A percentile compares a stretch with the other conserved stretches of the same genome.
Evolutionary conservation across 2,797 vertebrate species (phyloP).

Genomic region (Acanthurus lineatus): DNA sequence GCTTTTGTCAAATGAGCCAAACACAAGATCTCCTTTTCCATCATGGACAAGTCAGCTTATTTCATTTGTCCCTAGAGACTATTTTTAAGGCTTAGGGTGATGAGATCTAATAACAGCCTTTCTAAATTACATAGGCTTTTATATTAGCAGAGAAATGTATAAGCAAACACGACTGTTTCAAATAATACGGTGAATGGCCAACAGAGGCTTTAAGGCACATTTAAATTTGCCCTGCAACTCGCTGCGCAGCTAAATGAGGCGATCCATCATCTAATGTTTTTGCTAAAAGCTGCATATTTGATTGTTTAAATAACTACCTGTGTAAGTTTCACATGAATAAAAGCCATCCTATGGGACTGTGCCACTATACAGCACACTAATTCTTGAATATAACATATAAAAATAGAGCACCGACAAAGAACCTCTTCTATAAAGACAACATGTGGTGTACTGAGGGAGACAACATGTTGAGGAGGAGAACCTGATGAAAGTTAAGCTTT

Average conservation of each 20-base stretch:
- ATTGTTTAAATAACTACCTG: constrained; percentile 48
- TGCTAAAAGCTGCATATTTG: constrained; percentile 51
- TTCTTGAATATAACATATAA: background rate
- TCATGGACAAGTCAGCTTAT: background rate
- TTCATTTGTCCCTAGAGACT: background rate
- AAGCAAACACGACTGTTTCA: constrained; percentile 32
- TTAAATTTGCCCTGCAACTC: constrained; percentile 25
- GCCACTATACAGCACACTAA: background rate
- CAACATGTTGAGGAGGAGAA: constrained; percentile 44
- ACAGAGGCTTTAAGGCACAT: constrained; percentile 33
- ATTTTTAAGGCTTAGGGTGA: constrained; percentile 1
- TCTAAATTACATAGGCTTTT: constrained; percentile 16
- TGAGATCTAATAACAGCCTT: constrained; percentile 5
- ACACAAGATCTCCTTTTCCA: constrained; percentile 3
- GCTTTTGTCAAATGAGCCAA: constrained; percentile 33
- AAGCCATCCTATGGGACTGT: constrained; percentile 3
- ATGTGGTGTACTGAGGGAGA: constrained; percentile 49
- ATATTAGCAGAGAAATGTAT: constrained; percentile 17
- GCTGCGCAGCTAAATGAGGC: constrained; percentile 49
- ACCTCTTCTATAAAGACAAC: background rate
- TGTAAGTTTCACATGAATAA: constrained; percentile 40
- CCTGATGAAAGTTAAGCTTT: constrained; percentile 73
- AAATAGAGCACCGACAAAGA: background rate
- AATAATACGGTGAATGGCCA: constrained; percentile 33
- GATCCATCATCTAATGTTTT: constrained; percentile 54